Conservation (phyloP, 2,113 vertebrate species). For the Cynopterus brachyotis region DNA sequence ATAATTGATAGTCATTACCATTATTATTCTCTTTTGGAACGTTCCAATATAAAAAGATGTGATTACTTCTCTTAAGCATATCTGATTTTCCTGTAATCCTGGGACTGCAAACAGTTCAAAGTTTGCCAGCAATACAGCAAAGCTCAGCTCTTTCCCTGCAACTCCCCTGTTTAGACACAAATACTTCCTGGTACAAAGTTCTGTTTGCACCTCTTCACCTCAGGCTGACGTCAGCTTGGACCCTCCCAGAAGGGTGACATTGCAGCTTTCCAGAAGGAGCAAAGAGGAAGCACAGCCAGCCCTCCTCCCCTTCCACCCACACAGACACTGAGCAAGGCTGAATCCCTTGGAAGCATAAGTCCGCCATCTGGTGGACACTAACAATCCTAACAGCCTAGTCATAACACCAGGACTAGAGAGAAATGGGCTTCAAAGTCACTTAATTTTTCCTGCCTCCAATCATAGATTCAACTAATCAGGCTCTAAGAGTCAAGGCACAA, state of each 20-base stretch:
- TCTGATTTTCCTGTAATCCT: not conserved
- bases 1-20: not conserved
- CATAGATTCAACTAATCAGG: not conserved
- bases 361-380: slow-evolving; percentile 63
- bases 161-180: not conserved
- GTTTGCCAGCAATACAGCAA: not conserved
- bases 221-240: not conserved
- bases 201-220: slow-evolving; percentile 24
- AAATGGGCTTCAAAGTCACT: not conserved
- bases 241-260: not conserved
- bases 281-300: fast-evolving
- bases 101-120: not conserved
- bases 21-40: not conserved
- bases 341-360: not conserved
- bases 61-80: not conserved
- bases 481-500: not conserved
- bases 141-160: not conserved
- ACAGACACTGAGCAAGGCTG: fast-evolving
- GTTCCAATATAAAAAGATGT: not conserved
- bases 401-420: not conserved
- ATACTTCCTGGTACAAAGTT: slow-evolving; percentile 47
- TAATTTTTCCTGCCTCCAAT: not conserved
- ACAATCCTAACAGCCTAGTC: not conserved
- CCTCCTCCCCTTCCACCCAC: fast-evolving
- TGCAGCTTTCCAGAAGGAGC: not conserved